phyloP scores from a whole-genome alignment of 1,140 invertebrate genomes.

The Formica selysi region DNA sequence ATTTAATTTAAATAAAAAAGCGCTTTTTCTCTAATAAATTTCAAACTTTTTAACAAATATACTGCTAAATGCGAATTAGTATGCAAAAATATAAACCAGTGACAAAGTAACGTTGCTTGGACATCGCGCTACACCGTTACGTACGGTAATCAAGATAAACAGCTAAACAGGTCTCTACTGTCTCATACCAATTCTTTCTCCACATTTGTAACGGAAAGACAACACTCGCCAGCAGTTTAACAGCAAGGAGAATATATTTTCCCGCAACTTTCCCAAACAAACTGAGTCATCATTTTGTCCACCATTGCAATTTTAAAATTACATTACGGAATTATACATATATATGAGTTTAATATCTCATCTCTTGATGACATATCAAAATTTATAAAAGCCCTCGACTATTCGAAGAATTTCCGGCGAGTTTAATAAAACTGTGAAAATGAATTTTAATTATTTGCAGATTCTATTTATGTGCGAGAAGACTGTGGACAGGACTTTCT shows the following conservation, averaged over 20 bases:
- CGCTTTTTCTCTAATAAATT: not conserved
- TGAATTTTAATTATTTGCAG: not conserved
- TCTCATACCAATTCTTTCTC: not conserved
- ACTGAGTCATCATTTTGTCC: not conserved
- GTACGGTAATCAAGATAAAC: constrained; percentile 40
- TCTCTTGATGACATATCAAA: not conserved
- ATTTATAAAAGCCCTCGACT: not conserved
- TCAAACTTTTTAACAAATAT: not conserved
- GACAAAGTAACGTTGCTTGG: constrained; percentile 21
- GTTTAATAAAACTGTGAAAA: not conserved
- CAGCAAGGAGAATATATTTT: not conserved
- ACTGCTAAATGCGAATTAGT: not conserved
- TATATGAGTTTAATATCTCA: not conserved
- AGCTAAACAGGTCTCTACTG: constrained; percentile 10
- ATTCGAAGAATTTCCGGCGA: too few relatives aligned
- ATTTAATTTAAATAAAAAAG: not conserved
- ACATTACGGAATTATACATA: not conserved
- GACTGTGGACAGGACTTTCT: not conserved
- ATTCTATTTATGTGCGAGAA: not conserved
- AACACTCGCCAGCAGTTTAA: not conserved
- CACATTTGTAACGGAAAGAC: not conserved
- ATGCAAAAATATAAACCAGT: not conserved
- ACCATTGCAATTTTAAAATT: not conserved
- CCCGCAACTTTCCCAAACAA: constrained; percentile 1
- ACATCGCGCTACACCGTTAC: constrained; percentile 43